A percentile compares a stretch with the other conserved stretches of the same genome.
phyloP scores from a whole-genome alignment of 2,888 invertebrate genomes.

The Agonopterix subpropinquella region DNA sequence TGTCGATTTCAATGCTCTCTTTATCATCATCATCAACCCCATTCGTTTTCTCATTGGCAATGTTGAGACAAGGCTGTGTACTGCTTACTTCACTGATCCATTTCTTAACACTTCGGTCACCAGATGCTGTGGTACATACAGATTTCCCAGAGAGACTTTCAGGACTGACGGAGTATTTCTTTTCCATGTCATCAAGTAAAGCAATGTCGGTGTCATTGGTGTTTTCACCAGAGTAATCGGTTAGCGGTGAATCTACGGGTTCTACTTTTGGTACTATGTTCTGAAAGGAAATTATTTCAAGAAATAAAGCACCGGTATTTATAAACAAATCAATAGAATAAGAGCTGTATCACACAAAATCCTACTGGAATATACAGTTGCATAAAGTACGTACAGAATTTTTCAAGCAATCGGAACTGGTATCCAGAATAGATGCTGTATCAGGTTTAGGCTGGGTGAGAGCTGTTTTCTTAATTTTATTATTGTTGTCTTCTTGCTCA shows the following conservation, averaged over 20 bases:
- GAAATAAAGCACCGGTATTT: too few species aligned
- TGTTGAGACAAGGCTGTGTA: conserved; percentile 58
- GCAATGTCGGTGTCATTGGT: conserved; percentile 61
- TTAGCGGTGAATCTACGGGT: conserved; percentile 57
- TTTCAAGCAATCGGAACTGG: conserved; percentile 24
- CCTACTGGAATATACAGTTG: too few species aligned
- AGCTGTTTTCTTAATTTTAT: conserved; percentile 39
- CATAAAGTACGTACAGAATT: conserved; percentile 38
- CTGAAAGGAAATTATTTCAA: conserved; percentile 28
- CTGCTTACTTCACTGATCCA: conserved; percentile 66
- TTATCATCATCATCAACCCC: conserved; percentile 48
- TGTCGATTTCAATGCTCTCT: conserved; percentile 61
- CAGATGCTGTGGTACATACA: conserved; percentile 22
- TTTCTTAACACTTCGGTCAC: conserved; percentile 45
- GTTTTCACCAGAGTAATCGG: conserved; percentile 60
- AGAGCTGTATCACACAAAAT: too few species aligned
- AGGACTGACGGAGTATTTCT: conserved; percentile 40
- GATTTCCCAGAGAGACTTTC: conserved; percentile 38
- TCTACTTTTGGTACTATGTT: conserved; percentile 59
- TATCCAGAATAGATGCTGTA: conserved; percentile 19
- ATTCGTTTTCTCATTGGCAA: conserved; percentile 37
- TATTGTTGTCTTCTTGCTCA: conserved; percentile 51
- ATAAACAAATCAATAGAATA: too few species aligned
- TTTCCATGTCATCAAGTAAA: conserved; percentile 48
- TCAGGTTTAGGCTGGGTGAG: conserved; percentile 29